Conservation (phyloP, 1,140 invertebrate genomes). For the Euborellia annulipes region DNA sequence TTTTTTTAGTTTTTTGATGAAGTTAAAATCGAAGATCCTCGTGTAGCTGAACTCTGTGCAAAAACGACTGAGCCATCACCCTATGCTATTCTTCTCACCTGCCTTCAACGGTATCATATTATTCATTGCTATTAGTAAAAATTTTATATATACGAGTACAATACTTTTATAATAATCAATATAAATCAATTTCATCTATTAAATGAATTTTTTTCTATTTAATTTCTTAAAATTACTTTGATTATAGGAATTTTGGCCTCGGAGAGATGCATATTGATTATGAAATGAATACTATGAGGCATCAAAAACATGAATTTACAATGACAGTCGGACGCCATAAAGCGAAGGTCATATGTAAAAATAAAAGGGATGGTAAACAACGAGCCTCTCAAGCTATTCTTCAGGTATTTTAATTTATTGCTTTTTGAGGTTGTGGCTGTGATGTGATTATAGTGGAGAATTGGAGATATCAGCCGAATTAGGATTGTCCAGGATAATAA, state of each 20-base stretch:
- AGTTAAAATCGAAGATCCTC: conserved; percentile 81
- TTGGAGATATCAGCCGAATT: too few species aligned
- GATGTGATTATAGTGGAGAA: too few species aligned
- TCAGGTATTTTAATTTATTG: conserved; percentile 42
- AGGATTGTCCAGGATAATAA: too few species aligned
- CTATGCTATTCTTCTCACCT: conserved; percentile 82
- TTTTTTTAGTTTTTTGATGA: conserved; percentile 74
- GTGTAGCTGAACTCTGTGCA: conserved; percentile 83
- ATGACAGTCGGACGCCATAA: conserved; percentile 89
- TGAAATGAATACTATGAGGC: conserved; percentile 73
- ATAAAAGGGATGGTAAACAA: conserved; percentile 96
- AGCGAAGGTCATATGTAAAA: conserved; percentile 76
- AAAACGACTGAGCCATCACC: conserved; percentile 91
- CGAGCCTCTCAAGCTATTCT: conserved; percentile 88
- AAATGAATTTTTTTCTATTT: not conserved
- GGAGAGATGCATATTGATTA: conserved; percentile 78
- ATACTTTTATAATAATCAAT: not conserved
- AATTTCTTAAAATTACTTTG: not conserved
- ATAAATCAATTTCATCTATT: too few species aligned
- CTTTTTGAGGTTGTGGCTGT: too few species aligned
- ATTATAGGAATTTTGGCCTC: conserved; percentile 65
- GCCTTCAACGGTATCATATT: conserved; percentile 50
- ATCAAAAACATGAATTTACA: conserved; percentile 85
- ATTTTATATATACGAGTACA: not conserved
- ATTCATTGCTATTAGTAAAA: not conserved